phyloP scores from a whole-genome alignment of 2,888 invertebrate species.

The Artemia sinica region DNA sequence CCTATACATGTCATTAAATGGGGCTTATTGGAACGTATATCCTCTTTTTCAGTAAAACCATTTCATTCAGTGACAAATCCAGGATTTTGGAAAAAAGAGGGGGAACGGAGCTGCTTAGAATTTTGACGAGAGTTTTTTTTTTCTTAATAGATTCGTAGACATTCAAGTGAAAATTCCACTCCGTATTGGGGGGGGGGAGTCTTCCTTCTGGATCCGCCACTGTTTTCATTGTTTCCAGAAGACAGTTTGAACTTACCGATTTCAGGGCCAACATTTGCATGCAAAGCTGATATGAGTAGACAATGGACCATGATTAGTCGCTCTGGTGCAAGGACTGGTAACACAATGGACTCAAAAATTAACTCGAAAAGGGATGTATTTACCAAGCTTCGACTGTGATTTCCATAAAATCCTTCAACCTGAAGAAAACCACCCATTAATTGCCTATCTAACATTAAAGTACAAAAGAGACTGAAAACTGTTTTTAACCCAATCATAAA shows the following conservation, averaged over 20 bases:
- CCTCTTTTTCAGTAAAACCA: too few relatives aligned
- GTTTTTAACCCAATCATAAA: constrained; percentile 14
- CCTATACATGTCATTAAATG: too few relatives aligned
- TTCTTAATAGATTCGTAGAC: too few relatives aligned
- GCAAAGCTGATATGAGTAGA: constrained; percentile 60
- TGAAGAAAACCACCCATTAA: constrained; percentile 31
- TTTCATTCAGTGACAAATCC: too few relatives aligned
- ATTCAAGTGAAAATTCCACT: too few relatives aligned
- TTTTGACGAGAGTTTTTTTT: too few relatives aligned
- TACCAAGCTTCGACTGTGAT: constrained; percentile 62
- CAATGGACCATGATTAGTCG: constrained; percentile 65
- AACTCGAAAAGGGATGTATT: constrained; percentile 52
- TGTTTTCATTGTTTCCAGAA: too few relatives aligned
- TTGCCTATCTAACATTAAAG: background rate
- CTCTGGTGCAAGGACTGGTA: constrained; percentile 45
- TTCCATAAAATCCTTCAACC: constrained; percentile 60
- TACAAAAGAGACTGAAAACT: constrained; percentile 20
- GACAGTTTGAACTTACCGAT: constrained; percentile 43
- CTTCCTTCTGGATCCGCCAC: too few relatives aligned
- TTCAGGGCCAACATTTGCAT: constrained; percentile 78
- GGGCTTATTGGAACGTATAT: too few relatives aligned
- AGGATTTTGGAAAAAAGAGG: too few relatives aligned
- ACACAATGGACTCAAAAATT: constrained; percentile 50
- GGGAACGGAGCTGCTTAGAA: too few relatives aligned
- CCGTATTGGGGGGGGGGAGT: too few relatives aligned